Percentiles rank a stretch among this genome's conserved stretches.
phyloP scores from a whole-genome alignment of 2,113 vertebrate species.

The Mixornis gularis region DNA sequence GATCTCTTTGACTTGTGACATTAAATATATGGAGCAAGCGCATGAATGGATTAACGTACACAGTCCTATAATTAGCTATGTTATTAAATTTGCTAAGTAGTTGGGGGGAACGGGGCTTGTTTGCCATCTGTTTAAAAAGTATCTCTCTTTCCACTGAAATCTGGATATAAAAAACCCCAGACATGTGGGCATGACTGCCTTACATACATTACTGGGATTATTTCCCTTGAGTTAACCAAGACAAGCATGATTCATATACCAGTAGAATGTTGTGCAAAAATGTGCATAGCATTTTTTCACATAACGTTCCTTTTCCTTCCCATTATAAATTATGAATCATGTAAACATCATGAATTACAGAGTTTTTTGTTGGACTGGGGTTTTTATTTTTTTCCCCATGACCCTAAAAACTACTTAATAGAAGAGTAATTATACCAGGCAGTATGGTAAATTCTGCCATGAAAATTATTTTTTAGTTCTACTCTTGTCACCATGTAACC shows the following conservation, averaged over 20 bases:
- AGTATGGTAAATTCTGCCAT: background rate
- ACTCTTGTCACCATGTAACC: background rate
- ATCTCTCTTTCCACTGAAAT: constrained; percentile 51
- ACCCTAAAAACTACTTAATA: background rate
- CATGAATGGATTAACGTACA: constrained; percentile 30
- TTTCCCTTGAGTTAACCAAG: constrained; percentile 56
- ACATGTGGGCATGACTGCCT: constrained; percentile 56
- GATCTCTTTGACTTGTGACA: constrained; percentile 14
- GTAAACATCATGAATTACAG: constrained; percentile 14
- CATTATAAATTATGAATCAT: constrained; percentile 42
- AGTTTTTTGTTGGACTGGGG: background rate
- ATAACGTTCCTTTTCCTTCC: constrained; percentile 18
- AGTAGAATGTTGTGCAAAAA: constrained; percentile 49
- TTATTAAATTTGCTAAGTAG: constrained; percentile 58
- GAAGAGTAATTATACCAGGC: background rate
- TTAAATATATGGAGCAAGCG: constrained; percentile 26
- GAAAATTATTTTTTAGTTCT: background rate
- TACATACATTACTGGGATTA: constrained; percentile 53
- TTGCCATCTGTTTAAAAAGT: constrained; percentile 60
- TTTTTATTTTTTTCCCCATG: constrained; percentile 8
- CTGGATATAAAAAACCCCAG: constrained; percentile 54
- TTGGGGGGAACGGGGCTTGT: constrained; percentile 29
- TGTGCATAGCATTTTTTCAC: constrained; percentile 44
- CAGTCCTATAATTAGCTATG: constrained; percentile 33
- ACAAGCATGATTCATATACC: constrained; percentile 48